Base-by-base conservation (phyloP, 2,888 invertebrate species). In the Euplexia lucipara region DNA sequence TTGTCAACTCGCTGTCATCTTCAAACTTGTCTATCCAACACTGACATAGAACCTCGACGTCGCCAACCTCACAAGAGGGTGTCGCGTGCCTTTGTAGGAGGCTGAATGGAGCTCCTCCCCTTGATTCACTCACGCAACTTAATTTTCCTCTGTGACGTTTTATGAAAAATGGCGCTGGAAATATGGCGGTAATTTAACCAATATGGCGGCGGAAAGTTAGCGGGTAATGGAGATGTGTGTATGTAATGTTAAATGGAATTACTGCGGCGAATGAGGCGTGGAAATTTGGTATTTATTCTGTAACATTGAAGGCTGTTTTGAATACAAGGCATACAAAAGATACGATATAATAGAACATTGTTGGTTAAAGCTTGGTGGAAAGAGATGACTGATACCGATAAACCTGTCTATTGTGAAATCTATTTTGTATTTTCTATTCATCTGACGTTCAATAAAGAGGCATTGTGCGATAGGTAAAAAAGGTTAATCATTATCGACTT, bases 41-140 rank as follows among this genome's bases (percentile, higher is more conserved):
- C 14, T 42, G n/a, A 39, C 47, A 35, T 16, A 39, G 20, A 26
- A 20, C 39, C 34, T 34, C 44, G 35, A 71, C 75, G 80, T 77
- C 78, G 75, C 65, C 78, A 83, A 78, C 81, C 83, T 78, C 70
- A 79, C 79, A 74, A 86, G 84, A 78, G 85, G 79, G 79, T 73
- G 75, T 62, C 64, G 56, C 51, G 54, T 66, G 71, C 74, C 78
- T 83, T 84, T 85, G 83, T 81, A 61, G 60, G 35, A 60, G 53
- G 56, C 59, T 69, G 61, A 69, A 63, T 70, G 59, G 66, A 76
- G 75, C 52, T 62, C 62, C 67, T 34, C 68, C 47, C 53, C 57
- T 56, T 75, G 78, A 78, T 75, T 75, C 70, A 77, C 75, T 71
- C 75, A 71, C 70, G 75, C 77, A 78, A 79, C 81, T 70, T 79